Conservation (phyloP, 1,140 invertebrate species). For the Ectropis grisescens region DNA sequence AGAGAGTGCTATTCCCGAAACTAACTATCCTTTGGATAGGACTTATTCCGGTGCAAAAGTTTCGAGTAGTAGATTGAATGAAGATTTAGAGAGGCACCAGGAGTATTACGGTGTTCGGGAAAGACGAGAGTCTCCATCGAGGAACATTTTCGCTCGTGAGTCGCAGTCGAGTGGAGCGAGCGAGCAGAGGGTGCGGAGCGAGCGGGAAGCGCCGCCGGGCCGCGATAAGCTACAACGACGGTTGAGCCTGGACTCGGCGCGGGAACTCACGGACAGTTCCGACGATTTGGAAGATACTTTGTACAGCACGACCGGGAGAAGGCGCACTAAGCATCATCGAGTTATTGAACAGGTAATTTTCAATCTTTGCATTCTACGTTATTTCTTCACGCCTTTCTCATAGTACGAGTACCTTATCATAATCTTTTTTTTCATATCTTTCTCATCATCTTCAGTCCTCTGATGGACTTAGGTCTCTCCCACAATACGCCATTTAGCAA, state of each 20-base stretch:
- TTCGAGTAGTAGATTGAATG: conserved; percentile 57
- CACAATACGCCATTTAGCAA: too few relatives aligned
- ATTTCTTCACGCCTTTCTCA: not conserved
- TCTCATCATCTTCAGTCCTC: too few relatives aligned
- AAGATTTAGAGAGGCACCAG: conserved; percentile 55
- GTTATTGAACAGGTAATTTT: conserved; percentile 74
- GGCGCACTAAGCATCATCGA: conserved; percentile 72
- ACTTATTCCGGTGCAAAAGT: conserved; percentile 64
- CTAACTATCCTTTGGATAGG: conserved; percentile 63
- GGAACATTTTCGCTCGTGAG: conserved; percentile 35
- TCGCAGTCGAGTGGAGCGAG: conserved; percentile 50
- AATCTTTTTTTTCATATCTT: too few relatives aligned
- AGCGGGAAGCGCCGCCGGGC: conserved; percentile 20
- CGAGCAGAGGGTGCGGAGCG: conserved; percentile 31
- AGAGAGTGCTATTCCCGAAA: conserved; percentile 52
- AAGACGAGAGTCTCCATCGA: conserved; percentile 43
- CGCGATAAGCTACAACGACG: conserved; percentile 69
- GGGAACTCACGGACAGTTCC: conserved; percentile 78
- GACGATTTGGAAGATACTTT: conserved; percentile 72
- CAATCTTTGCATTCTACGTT: too few relatives aligned
- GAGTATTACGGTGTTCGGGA: conserved; percentile 49
- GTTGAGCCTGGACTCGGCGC: conserved; percentile 79
- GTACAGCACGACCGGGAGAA: conserved; percentile 62
- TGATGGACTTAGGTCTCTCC: too few relatives aligned
- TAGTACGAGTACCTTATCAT: not conserved